phyloP scores from a whole-genome alignment of 1,140 invertebrate genomes.

The Scaptodrosophila lebanonensis region DNA sequence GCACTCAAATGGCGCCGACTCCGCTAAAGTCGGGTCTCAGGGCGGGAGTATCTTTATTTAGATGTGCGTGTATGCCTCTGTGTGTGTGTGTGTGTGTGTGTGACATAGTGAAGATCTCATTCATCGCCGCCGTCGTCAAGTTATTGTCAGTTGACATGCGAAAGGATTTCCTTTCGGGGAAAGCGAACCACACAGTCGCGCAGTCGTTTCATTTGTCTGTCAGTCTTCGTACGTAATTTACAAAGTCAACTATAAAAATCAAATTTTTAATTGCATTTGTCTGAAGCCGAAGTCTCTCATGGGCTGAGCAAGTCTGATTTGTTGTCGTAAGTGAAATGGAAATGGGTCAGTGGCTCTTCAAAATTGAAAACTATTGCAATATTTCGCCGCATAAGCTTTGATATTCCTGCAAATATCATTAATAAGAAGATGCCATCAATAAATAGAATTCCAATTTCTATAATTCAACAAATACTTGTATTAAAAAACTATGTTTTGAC shows the following conservation, averaged over 20 bases:
- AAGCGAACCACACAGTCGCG: conserved; percentile 13
- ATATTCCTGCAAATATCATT: no score
- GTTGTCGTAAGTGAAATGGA: no score
- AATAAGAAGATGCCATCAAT: no score
- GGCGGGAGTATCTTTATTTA: conserved; percentile 22
- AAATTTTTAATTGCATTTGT: conserved; percentile 36
- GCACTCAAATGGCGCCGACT: conserved; percentile 21
- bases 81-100: conserved; percentile 19
- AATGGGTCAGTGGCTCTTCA: no score
- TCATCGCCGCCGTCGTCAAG: conserved; percentile 28
- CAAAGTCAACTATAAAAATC: background rate
- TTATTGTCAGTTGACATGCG: conserved; percentile 60
- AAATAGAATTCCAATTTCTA: no score
- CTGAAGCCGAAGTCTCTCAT: no score
- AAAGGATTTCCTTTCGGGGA: conserved; percentile 59
- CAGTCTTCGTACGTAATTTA: background rate
- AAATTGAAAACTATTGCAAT: no score
- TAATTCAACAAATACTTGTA: no score
- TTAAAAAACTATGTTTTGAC: no score
- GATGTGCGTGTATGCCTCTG: conserved; percentile 30
- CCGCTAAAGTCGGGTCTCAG: conserved; percentile 13
- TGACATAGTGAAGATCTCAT: conserved; percentile 30
- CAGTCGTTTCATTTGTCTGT: conserved; percentile 5
- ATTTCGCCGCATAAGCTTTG: no score
- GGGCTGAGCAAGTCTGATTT: no score